Evolutionary conservation across 1,140 invertebrate species (phyloP), one percentile per base, ranked within the genome.

Genomic region (Sinonovacula constricta): DNA sequence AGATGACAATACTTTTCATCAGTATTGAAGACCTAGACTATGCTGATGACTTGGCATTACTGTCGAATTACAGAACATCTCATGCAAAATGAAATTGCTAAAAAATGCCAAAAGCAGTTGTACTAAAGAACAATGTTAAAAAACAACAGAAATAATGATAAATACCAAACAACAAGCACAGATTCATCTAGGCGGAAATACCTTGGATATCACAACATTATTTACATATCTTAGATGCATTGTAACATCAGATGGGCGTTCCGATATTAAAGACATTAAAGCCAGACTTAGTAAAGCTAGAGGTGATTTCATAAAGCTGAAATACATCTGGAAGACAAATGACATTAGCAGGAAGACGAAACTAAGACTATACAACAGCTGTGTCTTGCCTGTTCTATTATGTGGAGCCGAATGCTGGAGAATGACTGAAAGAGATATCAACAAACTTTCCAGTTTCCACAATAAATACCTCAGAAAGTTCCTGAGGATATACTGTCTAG

Each of bases 371-470:
- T 71, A 71, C 36, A 70, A 71, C 45, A 71, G 59, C 68, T 65
- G 65, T 63, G 53, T 56, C 39, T 14, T 63, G 31, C 56, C 59
- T 28, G 36, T 63, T 15, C 45, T 74, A 22, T 31, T 67, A 18
- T 79, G 71, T 56, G 45, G 67, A 54, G 39, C 77, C 12, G 67
- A 79, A 34, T 71, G 67, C 31, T 79, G 45, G 67, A 70, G 77
- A 53, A 72, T 67, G 15, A 51, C 54, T 5, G 53, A 67, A 34
- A 79, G 24, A 31, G 54, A 71, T 36, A 31, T 67, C 18, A 66
- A n/a, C 28, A 66, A 34, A 59, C 34, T 79, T 15, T 33, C 33
- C 14, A 59, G 18, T 18, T 79, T 72, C 68, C 68, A 72, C 54
- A 79, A 67, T n/a, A 36, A 10, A 7, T 71, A 30, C 22, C 78